Evolutionary conservation across 2,888 invertebrate genomes (phyloP), one percentile per base, ranked within the genome.

Genomic region (Clivina fossor): DNA sequence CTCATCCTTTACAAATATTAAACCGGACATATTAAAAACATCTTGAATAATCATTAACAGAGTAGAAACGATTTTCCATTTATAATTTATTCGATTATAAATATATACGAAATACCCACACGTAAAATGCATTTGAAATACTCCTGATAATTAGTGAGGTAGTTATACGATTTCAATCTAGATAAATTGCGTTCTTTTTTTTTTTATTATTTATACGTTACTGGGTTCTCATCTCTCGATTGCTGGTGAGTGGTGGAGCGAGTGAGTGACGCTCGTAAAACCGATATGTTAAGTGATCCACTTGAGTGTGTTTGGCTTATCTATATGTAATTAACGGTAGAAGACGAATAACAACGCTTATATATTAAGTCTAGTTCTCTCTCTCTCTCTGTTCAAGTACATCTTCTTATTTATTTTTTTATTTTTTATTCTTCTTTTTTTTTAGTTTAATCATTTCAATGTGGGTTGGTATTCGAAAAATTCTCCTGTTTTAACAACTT

Each of bases 261-360:
- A 24, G 8, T 19, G 20, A 44, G 44, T 19, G 44, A 24, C 9
- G 11, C 44, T 44, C 44, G 30, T 44, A 44, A 44, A 44, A 28
- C 28, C 44, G 44, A 44, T 44, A 44, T 44, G 44, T 44, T 44
- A 44, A 44, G 44, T 44, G 44, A 44, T 44, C 44, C 30, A 44
- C 30, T 44, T 11, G 18, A 30, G 44, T 18, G n/a, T n/a, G 9
- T 32, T 44, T 44, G 30, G 28, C 44, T 44, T 44, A 44, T 43
- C 43, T 43, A 24, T 11, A 16, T 44, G 44, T 44, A 44, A 44
- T 44, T 44, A 44, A 44, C 44, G 44, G 24, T n/a, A 44, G 18
- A 28, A 28, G 20, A 44, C 32, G 32, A 44, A 44, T 44, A 44
- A n/a, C n/a, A n/a, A n/a, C n/a, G n/a, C n/a, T n/a, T n/a, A n/a